Evolutionary conservation across 2,113 vertebrate genomes (phyloP).

Genomic region (Phyllostomus hastatus): DNA sequence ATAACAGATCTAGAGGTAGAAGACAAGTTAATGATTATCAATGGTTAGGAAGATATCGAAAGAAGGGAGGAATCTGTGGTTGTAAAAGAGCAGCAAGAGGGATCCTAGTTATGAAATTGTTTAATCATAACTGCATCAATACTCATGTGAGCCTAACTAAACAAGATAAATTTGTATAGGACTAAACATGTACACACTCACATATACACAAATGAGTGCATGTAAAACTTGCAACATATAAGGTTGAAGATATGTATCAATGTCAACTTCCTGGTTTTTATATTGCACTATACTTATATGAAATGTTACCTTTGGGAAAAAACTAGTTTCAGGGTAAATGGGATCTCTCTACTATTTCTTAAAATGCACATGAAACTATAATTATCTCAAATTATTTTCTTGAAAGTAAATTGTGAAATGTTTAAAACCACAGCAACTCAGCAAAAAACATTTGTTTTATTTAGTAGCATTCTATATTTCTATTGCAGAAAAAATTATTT

Average conservation of each 20-base stretch:
- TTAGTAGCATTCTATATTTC: constrained; percentile 35
- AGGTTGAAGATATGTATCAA: not conserved
- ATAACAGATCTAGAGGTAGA: not conserved
- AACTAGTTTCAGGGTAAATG: not conserved
- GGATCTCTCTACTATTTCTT: not conserved
- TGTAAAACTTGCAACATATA: not conserved
- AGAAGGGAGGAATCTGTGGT: not conserved
- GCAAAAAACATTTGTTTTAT: not conserved
- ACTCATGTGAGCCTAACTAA: not conserved
- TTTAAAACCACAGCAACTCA: not conserved
- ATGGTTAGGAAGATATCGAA: not conserved
- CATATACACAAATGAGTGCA: not conserved
- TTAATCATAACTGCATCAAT: not conserved
- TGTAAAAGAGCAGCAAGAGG: not conserved
- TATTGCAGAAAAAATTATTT: not conserved
- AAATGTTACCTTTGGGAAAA: not conserved
- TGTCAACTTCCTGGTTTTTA: not conserved
- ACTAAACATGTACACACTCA: not conserved
- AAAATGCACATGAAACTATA: not conserved
- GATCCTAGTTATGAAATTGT: not conserved
- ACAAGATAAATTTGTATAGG: not conserved
- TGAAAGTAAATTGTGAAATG: not conserved
- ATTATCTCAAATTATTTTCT: not conserved
- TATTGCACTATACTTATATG: not conserved
- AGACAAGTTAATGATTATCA: not conserved